These are phyloP conservation scores for Daphoenositta chrysoptera DNA, from an alignment of 2,113 vertebrate genomes.

Conservation along the genomic window DNA sequence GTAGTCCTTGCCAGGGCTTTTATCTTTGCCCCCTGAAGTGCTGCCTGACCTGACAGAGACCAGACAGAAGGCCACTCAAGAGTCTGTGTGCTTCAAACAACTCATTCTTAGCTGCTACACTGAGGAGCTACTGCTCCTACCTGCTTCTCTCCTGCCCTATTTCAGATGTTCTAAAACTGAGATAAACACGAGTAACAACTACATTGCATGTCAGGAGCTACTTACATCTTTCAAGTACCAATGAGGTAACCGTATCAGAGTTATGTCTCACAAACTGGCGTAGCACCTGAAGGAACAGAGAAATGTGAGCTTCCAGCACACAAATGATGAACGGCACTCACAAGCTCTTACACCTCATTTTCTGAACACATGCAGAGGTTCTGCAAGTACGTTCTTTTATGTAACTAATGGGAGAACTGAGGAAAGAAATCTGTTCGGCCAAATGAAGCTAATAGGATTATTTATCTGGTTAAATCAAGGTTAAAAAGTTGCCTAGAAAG, in stretches of 20 bases:
- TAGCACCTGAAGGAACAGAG: constrained; percentile 74
- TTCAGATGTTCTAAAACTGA: neutral
- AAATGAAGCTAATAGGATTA: neutral
- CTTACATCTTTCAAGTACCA: constrained; percentile 92
- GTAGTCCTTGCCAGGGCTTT: neutral
- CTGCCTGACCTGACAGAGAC: neutral
- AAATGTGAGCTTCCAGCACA: neutral
- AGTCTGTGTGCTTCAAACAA: neutral
- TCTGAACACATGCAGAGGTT: neutral
- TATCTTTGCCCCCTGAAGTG: neutral
- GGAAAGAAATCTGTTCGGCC: neutral
- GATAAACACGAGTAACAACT: neutral
- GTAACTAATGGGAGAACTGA: rapidly evolving
- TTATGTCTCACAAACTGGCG: constrained; percentile 78
- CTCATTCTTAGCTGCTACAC: no score
- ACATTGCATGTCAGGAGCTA: neutral
- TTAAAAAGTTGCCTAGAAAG: neutral
- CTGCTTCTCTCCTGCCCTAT: neutral
- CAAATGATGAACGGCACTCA: neutral
- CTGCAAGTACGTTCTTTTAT: neutral
- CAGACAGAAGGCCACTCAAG: neutral
- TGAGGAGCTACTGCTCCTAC: neutral
- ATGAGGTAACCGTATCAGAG: constrained; percentile 66
- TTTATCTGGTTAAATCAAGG: neutral
- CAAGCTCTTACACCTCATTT: rapidly evolving